Percentiles rank a stretch among this genome's conserved stretches.
These are phyloP conservation scores for Vulpes ferrilata DNA, from an alignment of 2,113 vertebrate genomes.

Conservation along the genomic window DNA sequence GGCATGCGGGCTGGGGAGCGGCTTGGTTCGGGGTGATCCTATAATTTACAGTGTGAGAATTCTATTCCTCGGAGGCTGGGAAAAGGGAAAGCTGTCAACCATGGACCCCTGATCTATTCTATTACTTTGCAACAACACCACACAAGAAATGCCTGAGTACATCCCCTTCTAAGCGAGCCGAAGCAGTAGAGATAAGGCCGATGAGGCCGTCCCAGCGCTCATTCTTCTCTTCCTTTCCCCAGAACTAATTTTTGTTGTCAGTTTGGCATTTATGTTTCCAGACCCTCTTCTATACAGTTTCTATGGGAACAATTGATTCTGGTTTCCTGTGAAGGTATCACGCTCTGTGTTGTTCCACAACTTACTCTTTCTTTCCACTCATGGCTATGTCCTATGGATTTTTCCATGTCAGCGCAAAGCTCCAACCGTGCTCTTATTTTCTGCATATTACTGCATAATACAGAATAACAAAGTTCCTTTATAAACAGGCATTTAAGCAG, in stretches of 20 bases:
- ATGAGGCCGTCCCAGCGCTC: not conserved
- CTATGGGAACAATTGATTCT: conserved; percentile 28
- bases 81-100: not conserved
- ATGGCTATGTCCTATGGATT: not conserved
- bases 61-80: not conserved
- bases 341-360: not conserved
- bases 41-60: not conserved
- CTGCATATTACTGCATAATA: not conserved
- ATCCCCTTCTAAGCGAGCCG: not conserved
- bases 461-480: not conserved
- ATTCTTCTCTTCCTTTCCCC: not conserved
- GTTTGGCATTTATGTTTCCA: not conserved
- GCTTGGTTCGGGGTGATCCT: not conserved
- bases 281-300: not conserved
- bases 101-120: not conserved
- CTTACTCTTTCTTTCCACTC: not conserved
- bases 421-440: not conserved
- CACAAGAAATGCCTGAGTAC: not conserved
- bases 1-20: rapidly evolving
- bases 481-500: not conserved
- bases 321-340: not conserved
- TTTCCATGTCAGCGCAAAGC: not conserved
- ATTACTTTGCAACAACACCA: not conserved
- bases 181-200: not conserved
- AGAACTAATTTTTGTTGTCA: conserved; percentile 5